Base-by-base conservation (phyloP, 2,888 invertebrate species). In the Portevinia maculata region DNA sequence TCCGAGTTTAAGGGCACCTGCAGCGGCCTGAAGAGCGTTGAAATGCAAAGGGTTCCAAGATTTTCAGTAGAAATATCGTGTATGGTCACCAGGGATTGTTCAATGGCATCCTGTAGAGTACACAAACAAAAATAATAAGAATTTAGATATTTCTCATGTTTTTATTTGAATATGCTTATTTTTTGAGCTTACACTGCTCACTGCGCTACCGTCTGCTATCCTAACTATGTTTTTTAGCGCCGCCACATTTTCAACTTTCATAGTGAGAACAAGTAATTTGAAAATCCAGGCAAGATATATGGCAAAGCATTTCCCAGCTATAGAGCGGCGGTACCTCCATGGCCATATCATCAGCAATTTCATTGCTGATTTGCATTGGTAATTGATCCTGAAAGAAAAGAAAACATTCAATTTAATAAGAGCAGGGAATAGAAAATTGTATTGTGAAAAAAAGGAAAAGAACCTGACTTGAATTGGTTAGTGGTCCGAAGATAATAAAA, bases 11-110 rank as follows among this genome's bases (percentile, higher is more conserved):
- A 90, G 30, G 94, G 94, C 34, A 95, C 93, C 78, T 93, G 92
- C 79, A 96, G 92, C 15, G 94, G 92, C 62, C 94, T 93, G 91
- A 93, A 95, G 19, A 93, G 92, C 87, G 94, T 93, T 5, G 94
- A 94, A 84, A 95, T 94, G 89, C 95, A 95, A 73, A 95, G 90
- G 11, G 93, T 92, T 9, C 95, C 95, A 73, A 94, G 92, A 84
- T 94, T 95, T 85, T 94, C 93, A 9, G 93, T 93, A 37, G 94
- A 93, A 85, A 95, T 94, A 85, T 95, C 95, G 90, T 96, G 95
- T 86, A 96, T 94, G 79, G 94, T 92, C 83, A 94, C 93, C 86
- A 96, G 90, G 1, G 95, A 94, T 46, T 93, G 92, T 87, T 95
- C 94, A 87, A 94, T 90, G 88, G 93, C 92, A 87, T 93, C 92